Evolutionary conservation across 1,140 invertebrate species (phyloP).

Genomic region (Drosophila pandora): DNA sequence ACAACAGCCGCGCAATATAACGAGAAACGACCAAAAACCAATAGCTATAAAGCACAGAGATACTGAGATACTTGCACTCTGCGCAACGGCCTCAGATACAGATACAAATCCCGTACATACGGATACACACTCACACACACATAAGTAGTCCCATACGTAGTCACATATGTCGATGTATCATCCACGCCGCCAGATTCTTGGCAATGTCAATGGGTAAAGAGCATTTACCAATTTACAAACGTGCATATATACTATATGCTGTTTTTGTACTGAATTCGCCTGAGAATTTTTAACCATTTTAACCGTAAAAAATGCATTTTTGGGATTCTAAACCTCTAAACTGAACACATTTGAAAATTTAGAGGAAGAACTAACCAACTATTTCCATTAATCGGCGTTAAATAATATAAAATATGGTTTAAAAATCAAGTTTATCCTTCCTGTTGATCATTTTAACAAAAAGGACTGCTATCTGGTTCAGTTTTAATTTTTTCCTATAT

Average conservation of each 20-base stretch:
- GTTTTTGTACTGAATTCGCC: not conserved
- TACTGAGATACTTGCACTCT: slow-evolving; percentile 54
- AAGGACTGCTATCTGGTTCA: too few relatives aligned
- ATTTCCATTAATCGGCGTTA: too few relatives aligned
- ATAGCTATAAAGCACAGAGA: slow-evolving; percentile 74
- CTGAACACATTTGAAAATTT: too few relatives aligned
- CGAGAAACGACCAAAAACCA: slow-evolving; percentile 62
- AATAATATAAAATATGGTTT: too few relatives aligned
- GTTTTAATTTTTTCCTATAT: too few relatives aligned
- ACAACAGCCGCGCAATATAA: slow-evolving; percentile 44
- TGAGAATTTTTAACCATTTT: not conserved
- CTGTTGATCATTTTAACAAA: too few relatives aligned
- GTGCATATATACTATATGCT: not conserved
- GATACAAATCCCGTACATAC: slow-evolving; percentile 4
- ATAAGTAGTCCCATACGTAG: not conserved
- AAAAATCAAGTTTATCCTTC: too few relatives aligned
- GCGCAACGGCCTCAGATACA: slow-evolving; percentile 34
- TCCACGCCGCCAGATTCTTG: slow-evolving; percentile 29
- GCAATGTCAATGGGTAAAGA: slow-evolving; percentile 23
- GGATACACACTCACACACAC: not conserved
- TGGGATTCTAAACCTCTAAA: not conserved
- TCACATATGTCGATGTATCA: slow-evolving; percentile 3
- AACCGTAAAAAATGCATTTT: not conserved
- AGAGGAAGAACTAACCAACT: too few relatives aligned
- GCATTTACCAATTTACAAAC: slow-evolving; percentile 5